Evolutionary conservation across 92 coral and sea anemone species (phyloP), one percentile per base, ranked within the genome.

Genomic region (Galaxea fascicularis): DNA sequence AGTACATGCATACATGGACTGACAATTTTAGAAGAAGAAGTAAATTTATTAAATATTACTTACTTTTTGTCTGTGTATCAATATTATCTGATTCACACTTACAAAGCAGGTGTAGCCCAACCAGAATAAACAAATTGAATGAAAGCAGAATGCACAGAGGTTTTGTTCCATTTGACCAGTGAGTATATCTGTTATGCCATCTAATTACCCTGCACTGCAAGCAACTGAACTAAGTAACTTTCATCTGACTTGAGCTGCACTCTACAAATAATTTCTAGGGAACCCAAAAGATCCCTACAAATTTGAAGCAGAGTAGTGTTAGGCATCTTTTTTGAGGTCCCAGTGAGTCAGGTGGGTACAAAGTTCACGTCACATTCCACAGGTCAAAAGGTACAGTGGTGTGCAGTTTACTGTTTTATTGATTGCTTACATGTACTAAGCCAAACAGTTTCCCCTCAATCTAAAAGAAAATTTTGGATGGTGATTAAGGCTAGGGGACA

Each of bases 341-440:
- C 71, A 65, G 71, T 65, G 28, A 65, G 71, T 27, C 71, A 65
- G 26, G 71, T 65, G n/a, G n/a, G n/a, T n/a, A n/a, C n/a, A n/a
- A n/a, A n/a, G n/a, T n/a, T n/a, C n/a, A n/a, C n/a, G n/a, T n/a
- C n/a, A n/a, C n/a, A n/a, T n/a, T n/a, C n/a, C n/a, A n/a, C n/a
- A n/a, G n/a, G n/a, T n/a, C n/a, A n/a, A n/a, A n/a, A n/a, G n/a
- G n/a, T n/a, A n/a, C n/a, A n/a, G n/a, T n/a, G n/a, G n/a, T n/a
- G n/a, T n/a, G n/a, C n/a, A n/a, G n/a, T n/a, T n/a, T n/a, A n/a
- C n/a, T n/a, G n/a, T n/a, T n/a, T n/a, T n/a, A n/a, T n/a, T n/a
- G n/a, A n/a, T n/a, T n/a, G n/a, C n/a, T n/a, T 28, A 13, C 73
- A 29, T 67, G 47, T 28, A 29, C n/a, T n/a, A n/a, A n/a, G n/a